Percentiles rank a stretch among this genome's conserved stretches.
These are phyloP conservation scores for Platycnemis pennipes DNA, from an alignment of 2,888 invertebrate species.

Conservation along the genomic window DNA sequence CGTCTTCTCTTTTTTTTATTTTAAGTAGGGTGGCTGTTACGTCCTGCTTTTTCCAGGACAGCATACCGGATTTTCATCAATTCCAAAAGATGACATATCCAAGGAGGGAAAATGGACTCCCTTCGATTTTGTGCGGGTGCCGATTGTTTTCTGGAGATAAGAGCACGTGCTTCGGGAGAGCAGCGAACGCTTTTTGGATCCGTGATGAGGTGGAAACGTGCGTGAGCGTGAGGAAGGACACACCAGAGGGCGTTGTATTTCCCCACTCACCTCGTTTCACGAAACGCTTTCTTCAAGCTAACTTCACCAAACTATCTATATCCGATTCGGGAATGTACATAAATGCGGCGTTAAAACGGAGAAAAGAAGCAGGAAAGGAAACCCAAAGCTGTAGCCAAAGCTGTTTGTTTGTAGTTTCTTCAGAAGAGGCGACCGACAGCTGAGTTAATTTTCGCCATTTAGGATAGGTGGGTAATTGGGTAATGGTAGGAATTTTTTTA, in stretches of 20 bases:
- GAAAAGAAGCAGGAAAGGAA: no score
- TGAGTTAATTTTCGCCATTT: no score
- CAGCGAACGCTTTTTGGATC: neutral
- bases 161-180: neutral
- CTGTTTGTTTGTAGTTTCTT: no score
- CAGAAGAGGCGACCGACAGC: no score
- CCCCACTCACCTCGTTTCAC: neutral
- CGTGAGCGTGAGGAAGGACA: neutral
- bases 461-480: no score
- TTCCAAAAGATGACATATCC: neutral
- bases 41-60: slow-evolving; percentile 35
- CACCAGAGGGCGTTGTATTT: neutral
- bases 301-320: neutral
- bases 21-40: neutral
- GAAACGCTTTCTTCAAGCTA: neutral
- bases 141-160: neutral
- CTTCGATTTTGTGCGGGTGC: neutral
- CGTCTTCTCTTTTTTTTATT: neutral
- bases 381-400: no score
- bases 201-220: neutral
- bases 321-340: no score
- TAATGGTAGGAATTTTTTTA: no score
- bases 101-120: neutral
- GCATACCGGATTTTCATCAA: slow-evolving; percentile 29
- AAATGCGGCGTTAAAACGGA: no score